Evolutionary conservation across 2,888 invertebrate species (phyloP), one percentile per base, ranked within the genome.

Genomic region (Diplolepis rosae): DNA sequence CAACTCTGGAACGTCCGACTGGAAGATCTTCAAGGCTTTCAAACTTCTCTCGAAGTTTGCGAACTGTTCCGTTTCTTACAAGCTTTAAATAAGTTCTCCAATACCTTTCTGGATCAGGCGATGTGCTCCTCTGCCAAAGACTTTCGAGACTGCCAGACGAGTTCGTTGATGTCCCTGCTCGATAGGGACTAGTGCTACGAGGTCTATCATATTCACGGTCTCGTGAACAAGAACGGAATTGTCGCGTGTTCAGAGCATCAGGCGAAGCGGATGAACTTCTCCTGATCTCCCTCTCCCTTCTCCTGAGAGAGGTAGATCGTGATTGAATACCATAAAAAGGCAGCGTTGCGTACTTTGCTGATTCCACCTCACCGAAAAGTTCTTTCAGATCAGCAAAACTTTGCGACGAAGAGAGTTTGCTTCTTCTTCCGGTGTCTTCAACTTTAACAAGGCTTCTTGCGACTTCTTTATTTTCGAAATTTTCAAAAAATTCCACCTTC

Each of bases 401-500:
- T 79, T 93, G 93, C 0, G 94, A 93, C 56, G 91, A 90, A n/a
- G 89, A 88, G 65, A 91, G 85, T 81, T 85, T 89, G 1, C 69
- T 13, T 39, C 87, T 84, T 24, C 67, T 72, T 18, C 30, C 52
- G 9, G 51, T 54, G 7, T 42, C 52, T 69, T 87, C 86, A 15
- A 35, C 15, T 50, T 65, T 73, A 27, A 35, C 77, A 61, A 71
- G 83, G 76, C 76, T 82, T 0, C 1, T 9, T 4, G 9, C 22
- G 6, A 45, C 35, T 13, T 51, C 51, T 6, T 27, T 51, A 5
- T 90, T 91, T 78, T 92, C 91, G 0, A 92, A 92, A 2, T 92
- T 93, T 88, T 96, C 95, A 84, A 95, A 96, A 88, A 94, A 95
- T 85, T 94, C 93, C 0, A 96, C 93, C 87, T 94, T 95, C 80